These are phyloP conservation scores for Toxonevra muliebris DNA, from an alignment of 2,888 invertebrate species.

Conservation along the genomic window DNA sequence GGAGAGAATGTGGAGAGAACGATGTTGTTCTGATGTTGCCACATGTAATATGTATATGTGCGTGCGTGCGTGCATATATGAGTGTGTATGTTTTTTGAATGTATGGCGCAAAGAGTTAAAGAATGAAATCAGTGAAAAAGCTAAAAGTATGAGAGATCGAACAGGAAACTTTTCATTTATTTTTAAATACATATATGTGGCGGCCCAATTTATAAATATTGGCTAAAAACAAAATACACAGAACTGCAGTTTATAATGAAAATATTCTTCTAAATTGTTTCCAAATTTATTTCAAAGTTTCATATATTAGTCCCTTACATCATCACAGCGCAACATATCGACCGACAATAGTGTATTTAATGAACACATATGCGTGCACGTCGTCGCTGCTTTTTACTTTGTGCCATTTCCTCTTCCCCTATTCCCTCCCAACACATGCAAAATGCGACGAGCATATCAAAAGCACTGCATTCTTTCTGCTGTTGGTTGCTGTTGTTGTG, in stretches of 20 bases:
- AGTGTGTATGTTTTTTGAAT: conserved; percentile 3
- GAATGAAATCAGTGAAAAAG: conserved; percentile 6
- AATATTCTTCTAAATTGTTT: too few species aligned
- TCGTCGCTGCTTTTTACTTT: not conserved
- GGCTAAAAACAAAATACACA: too few species aligned
- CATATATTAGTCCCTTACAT: not conserved
- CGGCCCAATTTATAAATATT: too few species aligned
- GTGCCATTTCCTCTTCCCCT: not conserved
- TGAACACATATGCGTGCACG: conserved; percentile 21
- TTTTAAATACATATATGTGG: conserved; percentile 14
- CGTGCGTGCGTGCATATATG: not conserved
- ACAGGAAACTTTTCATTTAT: conserved; percentile 30
- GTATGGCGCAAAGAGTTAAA: not conserved
- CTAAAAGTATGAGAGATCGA: not conserved
- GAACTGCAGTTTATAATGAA: too few species aligned
- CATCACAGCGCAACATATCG: not conserved
- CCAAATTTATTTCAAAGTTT: not conserved
- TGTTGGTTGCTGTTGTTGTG: too few species aligned
- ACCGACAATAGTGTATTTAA: conserved; percentile 31
- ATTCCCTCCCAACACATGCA: not conserved
- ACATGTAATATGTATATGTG: conserved; percentile 16
- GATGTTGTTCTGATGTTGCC: conserved; percentile 11
- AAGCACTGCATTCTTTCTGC: not conserved
- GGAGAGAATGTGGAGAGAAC: conserved; percentile 9
- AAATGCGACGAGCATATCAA: not conserved